Base-by-base conservation (phyloP, 2,797 vertebrate genomes). In the Apogon talboti region DNA sequence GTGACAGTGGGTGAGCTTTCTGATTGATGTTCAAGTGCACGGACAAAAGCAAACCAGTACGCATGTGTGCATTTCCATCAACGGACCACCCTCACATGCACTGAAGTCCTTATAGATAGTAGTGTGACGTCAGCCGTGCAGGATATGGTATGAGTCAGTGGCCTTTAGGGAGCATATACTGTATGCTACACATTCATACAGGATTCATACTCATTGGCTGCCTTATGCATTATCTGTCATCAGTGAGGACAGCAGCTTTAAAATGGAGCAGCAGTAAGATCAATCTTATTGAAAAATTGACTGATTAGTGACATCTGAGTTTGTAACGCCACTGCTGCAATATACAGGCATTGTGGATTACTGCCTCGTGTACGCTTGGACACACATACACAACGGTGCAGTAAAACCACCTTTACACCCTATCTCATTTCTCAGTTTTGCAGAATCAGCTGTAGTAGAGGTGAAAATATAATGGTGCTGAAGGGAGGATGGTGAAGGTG, bases 391-490 rank as follows among this genome's bases (percentile, higher is more conserved):
- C 33, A 35, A 35, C 43, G 35, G 55, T 43, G 1, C 55, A 51
- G 18, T 42, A 49, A 38, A 64, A 40, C 35, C 64, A 38, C 46
- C 41, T 50, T 56, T 68, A 43, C 35, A 47, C 35, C 55, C 49
- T 11, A 38, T 84, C 56, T 77, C 55, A 69, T 74, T 79, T 60
- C 54, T 69, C 48, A 56, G 40, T 84, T 89, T 78, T 89, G 90
- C 85, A 81, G 80, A 82, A 81, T 91, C 89, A 88, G 83, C 87
- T 74, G 56, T 44, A 75, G 48, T 37, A 72, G 76, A 86, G 84
- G 82, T 77, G 82, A 87, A 77, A 69, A 54, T 70, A 56, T 59
- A 59, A 66, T 43, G 52, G 52, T 47, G 68, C 52, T 64, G 70
- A 56, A 40, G 66, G 55, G 59, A 77, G 74, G 68, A 63, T 30